Percentiles rank a stretch among this genome's conserved stretches.
Conservation (phyloP, 2,888 invertebrate genomes). For the Diadegma fenestrale region DNA sequence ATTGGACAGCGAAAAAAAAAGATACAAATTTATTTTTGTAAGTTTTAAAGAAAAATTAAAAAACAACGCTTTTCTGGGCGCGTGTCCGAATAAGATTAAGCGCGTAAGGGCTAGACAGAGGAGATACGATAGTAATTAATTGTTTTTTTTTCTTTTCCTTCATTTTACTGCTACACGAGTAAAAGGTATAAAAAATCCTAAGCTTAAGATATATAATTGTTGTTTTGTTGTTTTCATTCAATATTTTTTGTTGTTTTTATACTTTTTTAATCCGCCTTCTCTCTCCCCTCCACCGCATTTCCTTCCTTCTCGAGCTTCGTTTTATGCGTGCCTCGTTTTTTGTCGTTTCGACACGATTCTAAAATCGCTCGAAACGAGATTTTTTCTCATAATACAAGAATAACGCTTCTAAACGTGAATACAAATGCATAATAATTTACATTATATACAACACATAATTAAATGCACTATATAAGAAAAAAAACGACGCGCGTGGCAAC, state of each 20-base stretch:
- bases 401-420: conserved; percentile 75
- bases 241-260: conserved; percentile 49
- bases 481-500: conserved; percentile 46
- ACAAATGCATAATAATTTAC: conserved; percentile 83
- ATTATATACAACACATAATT: conserved; percentile 83
- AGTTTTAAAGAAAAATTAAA: not conserved
- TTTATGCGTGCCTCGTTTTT: not conserved
- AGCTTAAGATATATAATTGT: conserved; percentile 67
- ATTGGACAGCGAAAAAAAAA: conserved; percentile 25
- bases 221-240: conserved; percentile 60
- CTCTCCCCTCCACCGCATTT: not conserved
- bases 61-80: conserved; percentile 31
- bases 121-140: conserved; percentile 52
- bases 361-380: conserved; percentile 51
- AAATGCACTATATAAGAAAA: conserved; percentile 76
- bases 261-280: conserved; percentile 17
- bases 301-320: not conserved
- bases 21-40: not conserved
- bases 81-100: conserved; percentile 66
- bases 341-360: conserved; percentile 38
- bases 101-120: conserved; percentile 62
- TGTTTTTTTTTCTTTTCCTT: conserved; percentile 31
- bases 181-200: conserved; percentile 68
- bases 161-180: conserved; percentile 62
- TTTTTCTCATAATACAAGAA: conserved; percentile 69